Evolutionary conservation across 2,797 vertebrate species (phyloP).

Genomic region (Dallia pectoralis): DNA sequence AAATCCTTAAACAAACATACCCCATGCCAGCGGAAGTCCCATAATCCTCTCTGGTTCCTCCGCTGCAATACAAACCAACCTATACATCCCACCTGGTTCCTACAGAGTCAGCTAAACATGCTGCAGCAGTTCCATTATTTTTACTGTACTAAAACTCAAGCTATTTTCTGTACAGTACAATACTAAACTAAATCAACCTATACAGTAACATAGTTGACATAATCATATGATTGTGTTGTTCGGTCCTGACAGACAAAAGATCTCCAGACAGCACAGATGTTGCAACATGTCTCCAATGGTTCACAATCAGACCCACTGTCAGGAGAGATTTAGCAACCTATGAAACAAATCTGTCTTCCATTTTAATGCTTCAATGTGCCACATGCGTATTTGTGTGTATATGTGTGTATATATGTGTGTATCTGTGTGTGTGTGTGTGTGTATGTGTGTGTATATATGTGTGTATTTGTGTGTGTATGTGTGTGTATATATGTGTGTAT

Average conservation of each 20-base stretch:
- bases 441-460: background rate
- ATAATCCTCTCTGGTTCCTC: constrained; percentile 68
- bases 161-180: constrained; percentile 4
- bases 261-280: constrained; percentile 15
- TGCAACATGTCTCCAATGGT: constrained; percentile 45
- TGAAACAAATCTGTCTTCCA: constrained; percentile 55
- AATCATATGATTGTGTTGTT: background rate
- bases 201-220: constrained; percentile 25
- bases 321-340: constrained; percentile 41
- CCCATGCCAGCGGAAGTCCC: constrained; percentile 59
- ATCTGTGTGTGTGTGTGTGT: background rate
- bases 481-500: background rate
- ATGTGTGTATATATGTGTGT: constrained; percentile 23
- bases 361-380: constrained; percentile 35
- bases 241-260: constrained; percentile 6
- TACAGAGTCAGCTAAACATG: background rate
- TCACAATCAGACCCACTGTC: constrained; percentile 40
- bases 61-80: constrained; percentile 38
- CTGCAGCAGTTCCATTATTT: background rate
- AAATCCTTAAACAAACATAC: constrained; percentile 61
- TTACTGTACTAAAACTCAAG: constrained; percentile 1
- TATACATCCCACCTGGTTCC: constrained; percentile 1
- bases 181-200: constrained; percentile 9
- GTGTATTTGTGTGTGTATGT: background rate
- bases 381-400: constrained; percentile 14